Evolutionary conservation across 2,113 vertebrate species (phyloP).

Genomic region (Euleptes europaea): DNA sequence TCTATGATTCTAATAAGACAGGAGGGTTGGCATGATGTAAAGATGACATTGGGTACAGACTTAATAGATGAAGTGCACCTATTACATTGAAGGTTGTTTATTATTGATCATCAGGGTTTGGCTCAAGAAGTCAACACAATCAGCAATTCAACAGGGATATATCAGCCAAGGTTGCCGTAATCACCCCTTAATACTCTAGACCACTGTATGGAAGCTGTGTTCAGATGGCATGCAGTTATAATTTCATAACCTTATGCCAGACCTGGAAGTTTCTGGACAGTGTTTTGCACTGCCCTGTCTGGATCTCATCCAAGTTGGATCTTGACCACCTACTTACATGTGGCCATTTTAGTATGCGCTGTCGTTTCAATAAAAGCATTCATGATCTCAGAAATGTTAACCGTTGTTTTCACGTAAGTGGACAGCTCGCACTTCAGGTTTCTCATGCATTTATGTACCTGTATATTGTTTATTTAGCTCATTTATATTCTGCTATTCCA

Average conservation of each 20-base stretch:
- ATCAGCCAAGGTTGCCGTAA: slow-evolving; percentile 3
- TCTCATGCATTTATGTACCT: background rate
- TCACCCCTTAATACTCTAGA: slow-evolving; percentile 45
- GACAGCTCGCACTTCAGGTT: background rate
- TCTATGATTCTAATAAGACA: background rate
- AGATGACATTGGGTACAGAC: slow-evolving; percentile 32
- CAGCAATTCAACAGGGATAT: slow-evolving; percentile 38
- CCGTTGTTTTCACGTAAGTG: background rate
- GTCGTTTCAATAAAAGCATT: background rate
- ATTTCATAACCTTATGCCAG: background rate
- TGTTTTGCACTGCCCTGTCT: too few species aligned
- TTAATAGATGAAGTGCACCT: background rate
- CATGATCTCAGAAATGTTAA: background rate
- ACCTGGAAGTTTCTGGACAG: background rate
- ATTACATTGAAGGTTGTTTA: background rate
- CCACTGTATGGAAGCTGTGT: slow-evolving; percentile 17
- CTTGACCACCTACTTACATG: background rate
- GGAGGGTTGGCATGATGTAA: slow-evolving; percentile 47
- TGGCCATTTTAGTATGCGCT: background rate
- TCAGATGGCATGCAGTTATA: too few species aligned
- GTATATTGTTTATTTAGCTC: too few species aligned
- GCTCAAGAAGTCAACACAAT: slow-evolving; percentile 23
- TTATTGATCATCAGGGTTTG: slow-evolving; percentile 20
- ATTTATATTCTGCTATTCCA: too few species aligned
- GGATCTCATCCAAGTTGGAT: background rate